Base-by-base conservation (phyloP, 2,888 invertebrate genomes). In the Parnassius smintheus region DNA sequence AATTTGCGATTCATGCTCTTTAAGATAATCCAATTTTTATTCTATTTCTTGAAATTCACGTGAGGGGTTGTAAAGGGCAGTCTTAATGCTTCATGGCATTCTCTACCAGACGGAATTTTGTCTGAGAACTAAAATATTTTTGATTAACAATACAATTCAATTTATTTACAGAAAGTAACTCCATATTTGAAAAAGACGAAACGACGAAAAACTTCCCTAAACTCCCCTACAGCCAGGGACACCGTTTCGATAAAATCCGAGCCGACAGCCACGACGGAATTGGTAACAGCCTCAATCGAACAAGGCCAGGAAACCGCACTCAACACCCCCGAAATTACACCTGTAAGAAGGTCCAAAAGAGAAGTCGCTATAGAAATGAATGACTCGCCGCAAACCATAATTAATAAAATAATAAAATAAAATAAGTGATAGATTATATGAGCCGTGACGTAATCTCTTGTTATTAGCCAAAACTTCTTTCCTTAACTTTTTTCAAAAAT, bases 231-330 rank as follows among this genome's bases (percentile, higher is more conserved):
- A 25, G 83, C 81, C 65, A 77, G 75, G 3, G 88, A 88, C 69
- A 81, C 76, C 9, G 62, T 70, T 0, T 90, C 90, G 0, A 66
- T 84, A 25, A 73, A 72, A 48, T 91, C 91, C 0, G 89, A 90
- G 51, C 88, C 89, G 1, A 91, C 91, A 0, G 69, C 73, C 25
- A 85, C 84, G 56, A 88, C 91, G 9, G 90, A 88, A 65, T 72
- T 91, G 61, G 88, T 90, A 46, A 85, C 88, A 0, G 87, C 82
- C 0, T 80, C 88, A 2, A 75, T 86, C 49, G 88, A 86, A 64
- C 85, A 76, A 3, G 85, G 74, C 1, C 79, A 77, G 46, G 83
- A 86, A 65, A 83, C 88, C 9, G 76, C 78, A 0, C 82, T 85
- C 2, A 76, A 82, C 1, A 85, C 89, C 0, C 77, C 80, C 1